Conservation (phyloP, 1,140 invertebrate genomes). For the Brachionus rubens region DNA sequence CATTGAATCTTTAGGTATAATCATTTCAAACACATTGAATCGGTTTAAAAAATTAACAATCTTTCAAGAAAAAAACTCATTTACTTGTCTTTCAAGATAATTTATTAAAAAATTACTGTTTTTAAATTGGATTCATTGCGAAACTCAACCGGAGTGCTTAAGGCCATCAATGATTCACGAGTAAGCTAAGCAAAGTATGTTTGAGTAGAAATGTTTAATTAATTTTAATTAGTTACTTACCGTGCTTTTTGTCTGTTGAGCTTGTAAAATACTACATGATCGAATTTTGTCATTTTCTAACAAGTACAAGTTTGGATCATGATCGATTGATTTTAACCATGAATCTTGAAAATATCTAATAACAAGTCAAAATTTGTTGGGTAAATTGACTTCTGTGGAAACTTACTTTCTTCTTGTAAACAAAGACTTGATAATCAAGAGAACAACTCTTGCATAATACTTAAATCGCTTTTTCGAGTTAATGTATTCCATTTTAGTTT, state of each 20-base stretch:
- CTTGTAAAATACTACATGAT: conserved; percentile 1
- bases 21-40: not conserved
- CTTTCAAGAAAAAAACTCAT: not conserved
- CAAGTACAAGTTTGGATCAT: not conserved
- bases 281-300: conserved; percentile 9
- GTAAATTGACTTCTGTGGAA: too few species aligned
- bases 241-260: conserved; percentile 14
- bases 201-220: not conserved
- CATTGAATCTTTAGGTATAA: conserved; percentile 2
- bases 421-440: conserved; percentile 28
- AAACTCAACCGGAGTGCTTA: not conserved
- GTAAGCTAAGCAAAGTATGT: not conserved
- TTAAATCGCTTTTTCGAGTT: conserved; percentile 6
- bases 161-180: not conserved
- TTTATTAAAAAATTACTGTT: not conserved
- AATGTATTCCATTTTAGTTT: not conserved
- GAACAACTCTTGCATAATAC: conserved; percentile 11
- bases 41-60: not conserved
- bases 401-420: conserved; percentile 43
- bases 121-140: not conserved
- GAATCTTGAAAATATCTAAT: conserved; percentile 31
- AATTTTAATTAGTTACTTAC: not conserved
- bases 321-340: conserved; percentile 17
- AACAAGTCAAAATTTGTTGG: not conserved
- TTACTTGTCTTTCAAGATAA: not conserved